Base-by-base conservation (phyloP, 2,797 vertebrate species). In the Phalanger gymnotis region DNA sequence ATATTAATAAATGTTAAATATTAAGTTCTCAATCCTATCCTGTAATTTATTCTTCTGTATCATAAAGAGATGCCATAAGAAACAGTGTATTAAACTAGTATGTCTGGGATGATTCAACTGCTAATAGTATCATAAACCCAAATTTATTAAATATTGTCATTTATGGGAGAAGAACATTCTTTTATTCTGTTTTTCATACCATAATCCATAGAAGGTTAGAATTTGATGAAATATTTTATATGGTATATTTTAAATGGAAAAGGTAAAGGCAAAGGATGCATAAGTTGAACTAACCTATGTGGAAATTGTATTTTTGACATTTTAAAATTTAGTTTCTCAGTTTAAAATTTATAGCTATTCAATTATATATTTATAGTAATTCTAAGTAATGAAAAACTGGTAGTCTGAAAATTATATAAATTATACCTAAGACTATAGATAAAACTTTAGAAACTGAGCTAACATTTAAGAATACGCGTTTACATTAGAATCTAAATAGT, bases 31-130 rank as follows among this genome's bases (percentile, higher is more conserved):
- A 94, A 91, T 96, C 40, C 54, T 97, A 94, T 93, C 94, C 91
- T 94, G 22, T 94, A 94, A 92, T 95, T 5, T 54, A 34, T 91
- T 51, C 66, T 91, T 96, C 97, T 55, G 95, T 58, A 89, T 96
- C 54, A 53, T 58, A 94, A 95, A 90, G 57, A 95, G n/a, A 54
- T 52, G 53, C 14, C 66, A 90, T 12, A n/a, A 19, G 53, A 81
- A 27, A 54, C 92, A 91, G 52, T 89, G 34, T 52, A 54, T 1
- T 52, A 89, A 40, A 93, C 57, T 55, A 52, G 16, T 58, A 30
- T 94, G 10, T 94, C 19, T 89, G 25, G 3, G 47, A 34, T 95
- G 28, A 54, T 54, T 96, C 27, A 96, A 13, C 22, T 94, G 30
- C 30, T 96, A 7, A 53, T 53, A 28, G 53, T 58, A 66, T 9